Base-by-base conservation (phyloP, 1,140 invertebrate genomes). In the Andrena cerasifolii region DNA sequence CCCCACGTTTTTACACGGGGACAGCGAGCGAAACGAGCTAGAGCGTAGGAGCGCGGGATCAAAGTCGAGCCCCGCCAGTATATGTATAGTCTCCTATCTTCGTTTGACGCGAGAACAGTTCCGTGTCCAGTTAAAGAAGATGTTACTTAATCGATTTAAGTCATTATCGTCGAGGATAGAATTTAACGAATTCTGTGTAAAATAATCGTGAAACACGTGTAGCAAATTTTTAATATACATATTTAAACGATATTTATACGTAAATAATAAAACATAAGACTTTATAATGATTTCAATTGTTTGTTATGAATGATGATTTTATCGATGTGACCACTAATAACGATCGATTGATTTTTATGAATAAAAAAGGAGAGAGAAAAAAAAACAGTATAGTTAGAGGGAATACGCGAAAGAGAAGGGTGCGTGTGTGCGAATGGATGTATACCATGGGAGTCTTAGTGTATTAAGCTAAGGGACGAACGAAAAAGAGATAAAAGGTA, bases 241-340 rank as follows among this genome's bases (percentile, higher is more conserved):
- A 89, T 89, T 89, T 88, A 89, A n/a, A 89, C 80, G 83, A 85
- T 89, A 91, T 91, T 91, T 91, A 89, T 91, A 91, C 87, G 86
- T 90, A 89, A 88, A 87, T 84, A 82, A 86, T 83, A 66, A 83
- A 83, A 82, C 72, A 83, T 83, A 88, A 87, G 84, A 87, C 79
- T 80, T 86, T 88, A 86, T 78, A 81, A 83, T 75, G 51, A 75
- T 82, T 82, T 88, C 79, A 73, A 54, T 65, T 80, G 71, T 86
- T 88, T 86, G 80, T 88, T 88, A 84, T 74, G 68, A 80, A 87
- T 83, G 40, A 85, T 86, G 65, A 82, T 87, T 87, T 87, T 82
- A 89, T 88, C 72, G 62, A 87, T 87, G 84, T 88, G 81, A 77
- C 87, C 79, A 86, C 77, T 78, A 85, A 86, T 78, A 82, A 59